Evolutionary conservation across 2,113 vertebrate genomes (phyloP), one percentile per base, ranked within the genome.

Genomic region (Oryzias javanicus): DNA sequence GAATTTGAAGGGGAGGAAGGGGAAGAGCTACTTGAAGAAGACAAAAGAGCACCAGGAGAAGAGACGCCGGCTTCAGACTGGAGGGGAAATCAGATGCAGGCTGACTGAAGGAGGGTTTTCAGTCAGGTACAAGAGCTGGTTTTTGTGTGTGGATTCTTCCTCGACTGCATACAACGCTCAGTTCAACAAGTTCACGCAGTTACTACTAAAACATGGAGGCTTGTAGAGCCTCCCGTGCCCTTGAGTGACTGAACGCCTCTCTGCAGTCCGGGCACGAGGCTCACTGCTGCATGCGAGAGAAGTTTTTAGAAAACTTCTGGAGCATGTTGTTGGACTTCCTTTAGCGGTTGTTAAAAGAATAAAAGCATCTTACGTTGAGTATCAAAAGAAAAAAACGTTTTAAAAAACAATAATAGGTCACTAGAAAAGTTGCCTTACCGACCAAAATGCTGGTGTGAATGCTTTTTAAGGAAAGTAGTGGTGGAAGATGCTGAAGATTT

Each of bases 151-250:
- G 46, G 49, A 45, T 14, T 47, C 50, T 20, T 63, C 60, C 68
- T 70, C 42, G 46, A 70, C 74, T 64, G 62, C 62, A 80, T n/a
- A 24, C 78, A 16, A 17, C 12, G 1, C 8, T 62, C 20, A 3
- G 74, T 67, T 78, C 79, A 74, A 52, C 79, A 57, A 64, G 62
- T 67, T 73, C 54, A 42, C n/a, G 18, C 62, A 49, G 62, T 59
- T 71, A 67, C 59, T 20, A 35, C 69, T 72, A 41, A 60, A 78
- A 74, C 60, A 60, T 53, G 54, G 49, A 61, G 45, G 53, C 65
- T 47, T 72, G 60, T 24, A 0, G 54, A 45, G 74, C 70, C 78
- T 63, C 48, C 8, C n/a, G 50, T 60, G 42, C 53, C 64, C 66
- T 56, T 59, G 19, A 54, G 18, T 40, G 70, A 20, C 20, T 35